Evolutionary conservation across 2,113 vertebrate species (phyloP), one percentile per base, ranked within the genome.

Genomic region (Menidia beryllina): DNA sequence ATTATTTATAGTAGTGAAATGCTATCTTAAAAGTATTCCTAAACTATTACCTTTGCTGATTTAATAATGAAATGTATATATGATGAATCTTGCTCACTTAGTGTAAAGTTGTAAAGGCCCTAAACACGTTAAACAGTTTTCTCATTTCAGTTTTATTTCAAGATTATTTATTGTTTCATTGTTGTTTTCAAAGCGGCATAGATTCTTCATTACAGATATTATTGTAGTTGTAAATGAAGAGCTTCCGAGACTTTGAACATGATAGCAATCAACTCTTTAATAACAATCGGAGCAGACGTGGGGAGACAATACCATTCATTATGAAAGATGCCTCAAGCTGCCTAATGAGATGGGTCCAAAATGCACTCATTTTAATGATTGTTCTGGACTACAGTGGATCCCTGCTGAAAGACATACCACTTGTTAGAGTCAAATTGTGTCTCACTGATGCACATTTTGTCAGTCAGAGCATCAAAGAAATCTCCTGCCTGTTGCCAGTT

Each of bases 331-430:
- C 60, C 58, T 59, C 23, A 17, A 27, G 38, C 34, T 49, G 21
- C 50, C 23, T 54, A 38, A 62, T 81, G 36, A 52, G 65, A 25
- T 56, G 13, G 7, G 26, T 65, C 24, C 39, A 38, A 20, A 26
- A 24, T 54, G 43, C 51, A 26, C 39, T 51, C 19, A 14, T 69
- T 72, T 59, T 54, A 64, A 62, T 56, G 48, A 52, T 47, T 60
- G 45, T 66, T 74, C 62, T 64, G 49, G 30, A 61, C 30, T 41
- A 23, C 59, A 65, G 51, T 15, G 41, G 14, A 49, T 64, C 34
- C 52, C 55, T 10, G 23, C 25, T 30, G 61, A 64, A 62, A 74
- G 61, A 61, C 77, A 23, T 61, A 62, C 12, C 47, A 50, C 48
- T 53, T 47, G 47, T 77, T 70, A 45, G 34, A 76, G 53, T 64